Conservation (phyloP, 2,888 invertebrate genomes). For the Philhelius pedissequus region DNA sequence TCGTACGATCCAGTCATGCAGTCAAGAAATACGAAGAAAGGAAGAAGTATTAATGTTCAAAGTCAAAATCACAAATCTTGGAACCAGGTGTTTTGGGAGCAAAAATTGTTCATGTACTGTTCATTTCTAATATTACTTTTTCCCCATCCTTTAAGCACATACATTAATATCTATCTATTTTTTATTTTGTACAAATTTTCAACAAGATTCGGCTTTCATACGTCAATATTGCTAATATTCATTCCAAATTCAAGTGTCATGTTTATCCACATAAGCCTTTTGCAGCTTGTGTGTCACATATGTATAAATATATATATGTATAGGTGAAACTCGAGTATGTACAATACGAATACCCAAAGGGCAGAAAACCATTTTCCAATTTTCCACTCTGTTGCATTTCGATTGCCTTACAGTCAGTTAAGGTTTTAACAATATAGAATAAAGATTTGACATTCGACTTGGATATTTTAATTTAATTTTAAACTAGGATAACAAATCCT, state of each 20-base stretch:
- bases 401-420: conserved; percentile 14
- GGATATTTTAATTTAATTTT: conserved; percentile 33
- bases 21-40: no score
- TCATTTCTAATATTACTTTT: no score
- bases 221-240: not conserved
- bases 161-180: no score
- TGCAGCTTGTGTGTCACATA: not conserved
- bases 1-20: no score
- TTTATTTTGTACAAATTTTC: not conserved
- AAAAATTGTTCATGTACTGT: no score
- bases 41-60: no score
- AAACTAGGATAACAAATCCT: not conserved
- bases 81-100: no score
- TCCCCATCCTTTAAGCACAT: no score
- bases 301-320: not conserved
- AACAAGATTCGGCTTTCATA: not conserved
- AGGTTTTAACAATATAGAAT: not conserved
- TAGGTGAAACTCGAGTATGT: no score
- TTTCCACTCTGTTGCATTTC: conserved; percentile 25
- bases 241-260: not conserved
- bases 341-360: not conserved
- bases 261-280: not conserved
- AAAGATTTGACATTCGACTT: conserved; percentile 33
- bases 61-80: no score
- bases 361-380: conserved; percentile 29